Conservation (phyloP, 2,797 vertebrate species). For the Chelonia mydas region DNA sequence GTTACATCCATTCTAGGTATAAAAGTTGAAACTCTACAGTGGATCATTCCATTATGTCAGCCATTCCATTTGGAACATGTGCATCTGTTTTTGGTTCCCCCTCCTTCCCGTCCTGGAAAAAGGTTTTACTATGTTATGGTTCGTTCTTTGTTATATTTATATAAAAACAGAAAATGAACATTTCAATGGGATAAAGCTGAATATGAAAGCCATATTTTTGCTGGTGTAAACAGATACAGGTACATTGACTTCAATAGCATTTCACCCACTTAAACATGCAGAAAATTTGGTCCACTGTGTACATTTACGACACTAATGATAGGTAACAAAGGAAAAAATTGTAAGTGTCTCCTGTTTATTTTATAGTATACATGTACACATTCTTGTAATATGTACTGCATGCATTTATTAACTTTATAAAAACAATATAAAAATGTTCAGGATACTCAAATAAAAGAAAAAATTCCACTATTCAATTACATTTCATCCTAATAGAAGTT, state of each 20-base stretch:
- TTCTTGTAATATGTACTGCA: neutral
- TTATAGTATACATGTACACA: neutral
- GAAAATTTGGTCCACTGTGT: neutral
- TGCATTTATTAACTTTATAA: neutral
- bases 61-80: neutral
- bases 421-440: neutral
- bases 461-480: neutral
- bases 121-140: neutral
- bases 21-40: neutral
- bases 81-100: neutral
- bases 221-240: accelerated
- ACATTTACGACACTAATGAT: neutral
- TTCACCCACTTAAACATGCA: neutral
- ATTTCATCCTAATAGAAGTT: neutral
- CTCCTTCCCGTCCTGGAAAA: neutral
- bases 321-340: neutral
- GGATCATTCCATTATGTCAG: neutral
- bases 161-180: neutral
- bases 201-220: neutral
- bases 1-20: neutral
- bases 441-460: neutral
- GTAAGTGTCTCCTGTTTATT: neutral
- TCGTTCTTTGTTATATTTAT: neutral
- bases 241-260: neutral
- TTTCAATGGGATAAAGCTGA: neutral